These are phyloP conservation scores for Hestina assimilis DNA, from an alignment of 1,140 invertebrate species.

Conservation along the genomic window DNA sequence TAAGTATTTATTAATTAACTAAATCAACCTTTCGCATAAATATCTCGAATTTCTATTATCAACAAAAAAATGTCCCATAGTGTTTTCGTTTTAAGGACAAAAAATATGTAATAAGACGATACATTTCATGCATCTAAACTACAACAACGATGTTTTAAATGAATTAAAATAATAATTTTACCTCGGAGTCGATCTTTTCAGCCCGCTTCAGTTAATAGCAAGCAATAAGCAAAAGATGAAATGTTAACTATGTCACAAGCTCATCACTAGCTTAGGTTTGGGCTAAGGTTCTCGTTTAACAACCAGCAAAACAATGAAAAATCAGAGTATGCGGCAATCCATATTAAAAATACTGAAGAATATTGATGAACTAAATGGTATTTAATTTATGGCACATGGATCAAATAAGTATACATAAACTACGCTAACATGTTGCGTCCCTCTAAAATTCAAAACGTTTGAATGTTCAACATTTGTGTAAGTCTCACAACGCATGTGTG, in stretches of 20 bases:
- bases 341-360: not conserved
- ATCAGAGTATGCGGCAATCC: slow-evolving; percentile 1
- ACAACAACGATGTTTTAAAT: slow-evolving; percentile 16
- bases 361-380: slow-evolving; percentile 5
- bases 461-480: too few species aligned
- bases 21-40: too few species aligned
- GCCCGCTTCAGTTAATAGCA: slow-evolving; percentile 67
- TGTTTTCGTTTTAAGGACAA: too few species aligned
- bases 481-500: too few species aligned
- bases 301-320: slow-evolving; percentile 1
- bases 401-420: not conserved
- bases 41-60: too few species aligned
- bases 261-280: slow-evolving; percentile 23
- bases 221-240: slow-evolving; percentile 76
- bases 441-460: too few species aligned
- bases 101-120: too few species aligned
- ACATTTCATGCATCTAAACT: slow-evolving; percentile 22
- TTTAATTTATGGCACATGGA: not conserved
- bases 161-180: slow-evolving; percentile 40
- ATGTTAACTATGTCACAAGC: slow-evolving; percentile 43
- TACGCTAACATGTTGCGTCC: too few species aligned
- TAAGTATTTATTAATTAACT: too few species aligned
- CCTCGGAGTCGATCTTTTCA: slow-evolving; percentile 72
- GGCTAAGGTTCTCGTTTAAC: not conserved
- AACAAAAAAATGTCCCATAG: too few species aligned